phyloP scores from a whole-genome alignment of 2,113 vertebrate species.

The Oreochromis niloticus region DNA sequence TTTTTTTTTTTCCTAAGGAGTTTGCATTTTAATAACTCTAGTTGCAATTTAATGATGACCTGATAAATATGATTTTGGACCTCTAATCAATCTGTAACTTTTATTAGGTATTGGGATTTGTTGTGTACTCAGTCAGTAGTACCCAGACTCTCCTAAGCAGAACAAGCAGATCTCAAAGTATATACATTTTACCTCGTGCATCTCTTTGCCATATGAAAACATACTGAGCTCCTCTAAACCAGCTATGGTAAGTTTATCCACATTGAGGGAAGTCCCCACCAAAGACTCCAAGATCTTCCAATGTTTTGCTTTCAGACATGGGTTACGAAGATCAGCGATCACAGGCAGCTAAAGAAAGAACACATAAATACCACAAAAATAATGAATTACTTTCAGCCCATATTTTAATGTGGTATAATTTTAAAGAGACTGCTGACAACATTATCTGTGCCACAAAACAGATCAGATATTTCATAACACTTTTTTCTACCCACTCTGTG shows the following conservation, averaged over 20 bases:
- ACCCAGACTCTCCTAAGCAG: background rate
- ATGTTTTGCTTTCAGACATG: conserved; percentile 74
- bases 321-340: conserved; percentile 76
- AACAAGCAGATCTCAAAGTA: background rate
- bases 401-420: background rate
- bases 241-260: conserved; percentile 68
- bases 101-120: background rate
- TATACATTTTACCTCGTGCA: conserved; percentile 68
- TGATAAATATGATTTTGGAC: background rate
- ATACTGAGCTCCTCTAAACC: conserved; percentile 63
- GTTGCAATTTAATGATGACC: background rate
- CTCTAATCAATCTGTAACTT: background rate
- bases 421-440: background rate
- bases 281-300: conserved; percentile 73
- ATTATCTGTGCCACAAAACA: background rate
- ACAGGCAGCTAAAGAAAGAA: conserved; percentile 70
- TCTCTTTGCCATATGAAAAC: conserved; percentile 71
- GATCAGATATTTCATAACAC: background rate
- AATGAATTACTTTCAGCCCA: background rate
- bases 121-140: background rate
- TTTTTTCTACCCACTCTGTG: conserved; percentile 70
- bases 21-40: background rate
- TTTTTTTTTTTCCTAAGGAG: fast-evolving
- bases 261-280: conserved; percentile 57
- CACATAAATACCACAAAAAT: background rate